phyloP scores from a whole-genome alignment of 1,140 invertebrate species.

The Coenobita brevimanus region DNA sequence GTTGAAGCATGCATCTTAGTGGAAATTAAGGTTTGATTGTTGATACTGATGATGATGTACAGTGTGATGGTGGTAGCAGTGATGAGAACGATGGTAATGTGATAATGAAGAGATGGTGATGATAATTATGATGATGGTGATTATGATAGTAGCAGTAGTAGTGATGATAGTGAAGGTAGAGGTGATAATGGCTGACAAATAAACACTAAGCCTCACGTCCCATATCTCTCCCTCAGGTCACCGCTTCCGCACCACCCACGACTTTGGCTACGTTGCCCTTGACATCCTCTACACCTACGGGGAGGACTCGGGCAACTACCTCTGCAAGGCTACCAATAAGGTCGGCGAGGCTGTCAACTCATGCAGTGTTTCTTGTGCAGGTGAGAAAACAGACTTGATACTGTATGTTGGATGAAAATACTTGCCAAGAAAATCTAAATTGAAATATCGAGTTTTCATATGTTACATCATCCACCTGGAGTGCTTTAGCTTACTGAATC shows the following conservation, averaged over 20 bases:
- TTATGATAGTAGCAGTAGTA: too few species aligned
- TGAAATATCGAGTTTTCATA: too few species aligned
- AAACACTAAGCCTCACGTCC: too few species aligned
- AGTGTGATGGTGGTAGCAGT: too few species aligned
- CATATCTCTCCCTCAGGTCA: constrained; percentile 71
- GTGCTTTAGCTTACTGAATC: too few species aligned
- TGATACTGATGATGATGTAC: not conserved
- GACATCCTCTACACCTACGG: constrained; percentile 95
- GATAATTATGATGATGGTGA: too few species aligned
- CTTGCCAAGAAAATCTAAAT: not conserved
- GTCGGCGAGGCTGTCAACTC: constrained; percentile 94
- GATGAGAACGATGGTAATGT: too few species aligned
- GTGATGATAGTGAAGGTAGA: too few species aligned
- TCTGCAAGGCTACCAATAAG: constrained; percentile 93
- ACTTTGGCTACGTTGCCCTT: constrained; percentile 96
- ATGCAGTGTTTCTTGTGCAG: constrained; percentile 84
- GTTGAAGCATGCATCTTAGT: not conserved
- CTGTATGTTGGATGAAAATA: not conserved
- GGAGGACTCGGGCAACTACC: constrained; percentile 95
- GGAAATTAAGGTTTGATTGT: not conserved
- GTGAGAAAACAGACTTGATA: constrained; percentile 70
- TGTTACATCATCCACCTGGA: too few species aligned
- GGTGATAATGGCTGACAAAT: too few species aligned
- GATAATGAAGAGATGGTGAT: too few species aligned
- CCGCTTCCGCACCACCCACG: constrained; percentile 87